Conservation (phyloP, 2,797 vertebrate genomes). For the Malacoraja senta region DNA sequence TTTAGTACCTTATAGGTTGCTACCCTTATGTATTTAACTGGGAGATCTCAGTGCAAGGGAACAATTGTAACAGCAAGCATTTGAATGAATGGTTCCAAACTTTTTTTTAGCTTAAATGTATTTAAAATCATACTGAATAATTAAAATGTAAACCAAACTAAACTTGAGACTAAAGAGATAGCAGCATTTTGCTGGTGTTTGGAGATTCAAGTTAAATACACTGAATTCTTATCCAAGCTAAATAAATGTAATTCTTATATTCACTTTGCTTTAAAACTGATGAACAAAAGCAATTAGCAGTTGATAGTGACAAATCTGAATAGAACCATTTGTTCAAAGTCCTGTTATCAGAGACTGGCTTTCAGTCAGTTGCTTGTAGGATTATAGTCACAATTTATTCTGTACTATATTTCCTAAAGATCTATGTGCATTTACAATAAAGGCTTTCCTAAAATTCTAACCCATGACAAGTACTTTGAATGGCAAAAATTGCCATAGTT, state of each 20-base stretch:
- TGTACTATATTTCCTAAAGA: conserved; percentile 4
- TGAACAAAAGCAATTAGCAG: neutral
- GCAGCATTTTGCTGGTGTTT: neutral
- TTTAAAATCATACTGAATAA: neutral
- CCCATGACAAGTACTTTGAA: neutral
- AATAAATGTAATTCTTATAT: neutral
- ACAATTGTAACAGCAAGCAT: neutral
- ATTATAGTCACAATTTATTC: conserved; percentile 1
- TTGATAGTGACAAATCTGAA: neutral
- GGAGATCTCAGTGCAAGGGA: neutral
- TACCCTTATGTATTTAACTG: neutral
- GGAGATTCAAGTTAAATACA: neutral
- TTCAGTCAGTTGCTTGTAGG: neutral
- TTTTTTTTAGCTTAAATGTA: neutral
- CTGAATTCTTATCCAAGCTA: neutral
- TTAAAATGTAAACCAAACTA: neutral
- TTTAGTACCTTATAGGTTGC: neutral
- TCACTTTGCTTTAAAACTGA: neutral
- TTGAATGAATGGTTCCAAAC: neutral
- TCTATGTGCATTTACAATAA: neutral
- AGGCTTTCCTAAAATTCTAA: conserved; percentile 21
- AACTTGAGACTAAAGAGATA: neutral
- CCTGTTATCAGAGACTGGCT: neutral
- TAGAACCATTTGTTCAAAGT: neutral
- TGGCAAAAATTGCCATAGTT: neutral